phyloP scores from a whole-genome alignment of 2,888 invertebrate genomes.

The Euzophera pinguis region DNA sequence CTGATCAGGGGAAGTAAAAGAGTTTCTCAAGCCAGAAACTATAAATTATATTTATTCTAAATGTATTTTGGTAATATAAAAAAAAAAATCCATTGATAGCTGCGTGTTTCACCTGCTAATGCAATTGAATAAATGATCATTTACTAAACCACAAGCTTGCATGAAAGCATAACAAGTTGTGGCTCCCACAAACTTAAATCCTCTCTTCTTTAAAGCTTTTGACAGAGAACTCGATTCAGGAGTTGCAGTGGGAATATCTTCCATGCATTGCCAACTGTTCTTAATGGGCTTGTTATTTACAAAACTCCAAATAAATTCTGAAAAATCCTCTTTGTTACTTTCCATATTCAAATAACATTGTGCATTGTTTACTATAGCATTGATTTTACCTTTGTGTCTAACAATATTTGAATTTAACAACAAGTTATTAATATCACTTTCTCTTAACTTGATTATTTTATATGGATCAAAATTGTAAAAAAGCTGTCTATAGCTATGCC shows the following conservation, averaged over 20 bases:
- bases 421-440: slow-evolving; percentile 36
- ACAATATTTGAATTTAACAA: slow-evolving; percentile 42
- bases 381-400: slow-evolving; percentile 58
- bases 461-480: slow-evolving; percentile 55
- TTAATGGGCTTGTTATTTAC: slow-evolving; percentile 48
- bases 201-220: slow-evolving; percentile 51
- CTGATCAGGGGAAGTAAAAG: no score
- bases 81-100: no score
- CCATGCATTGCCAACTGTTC: slow-evolving; percentile 44
- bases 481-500: slow-evolving; percentile 46
- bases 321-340: slow-evolving; percentile 48
- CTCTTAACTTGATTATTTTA: slow-evolving; percentile 38
- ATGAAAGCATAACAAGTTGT: slow-evolving; percentile 69
- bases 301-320: slow-evolving; percentile 59
- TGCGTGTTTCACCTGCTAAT: not conserved
- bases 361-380: slow-evolving; percentile 59
- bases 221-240: slow-evolving; percentile 44
- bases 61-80: no score
- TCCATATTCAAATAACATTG: slow-evolving; percentile 54
- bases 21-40: no score
- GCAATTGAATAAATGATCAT: slow-evolving; percentile 57
- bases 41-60: no score
- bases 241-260: slow-evolving; percentile 52
- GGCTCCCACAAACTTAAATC: slow-evolving; percentile 62
- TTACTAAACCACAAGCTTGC: slow-evolving; percentile 70